phyloP scores from a whole-genome alignment of 2,888 invertebrate genomes.

The Dryadula phaetusa region DNA sequence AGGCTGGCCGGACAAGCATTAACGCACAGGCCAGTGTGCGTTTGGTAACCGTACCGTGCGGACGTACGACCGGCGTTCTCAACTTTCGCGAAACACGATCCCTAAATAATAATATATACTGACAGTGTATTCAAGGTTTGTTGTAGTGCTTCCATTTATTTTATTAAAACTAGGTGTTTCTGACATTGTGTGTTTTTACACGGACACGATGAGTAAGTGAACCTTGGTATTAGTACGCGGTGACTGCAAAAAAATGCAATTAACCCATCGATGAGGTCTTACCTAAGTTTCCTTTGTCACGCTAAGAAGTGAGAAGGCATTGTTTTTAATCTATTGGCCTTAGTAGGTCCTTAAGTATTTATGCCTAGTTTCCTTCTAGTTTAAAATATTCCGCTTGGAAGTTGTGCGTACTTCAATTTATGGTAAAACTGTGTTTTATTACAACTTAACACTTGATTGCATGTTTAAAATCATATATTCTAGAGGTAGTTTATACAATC shows the following conservation, averaged over 20 bases:
- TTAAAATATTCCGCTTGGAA: constrained; percentile 48
- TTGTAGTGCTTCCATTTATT: constrained; percentile 62
- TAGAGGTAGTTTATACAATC: neutral
- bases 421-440: constrained; percentile 22
- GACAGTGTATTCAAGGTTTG: constrained; percentile 66
- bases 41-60: constrained; percentile 67
- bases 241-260: constrained; percentile 80
- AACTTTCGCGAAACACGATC: constrained; percentile 79
- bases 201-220: constrained; percentile 72
- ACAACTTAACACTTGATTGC: neutral
- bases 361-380: constrained; percentile 56
- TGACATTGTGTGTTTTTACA: constrained; percentile 8
- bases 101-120: constrained; percentile 55
- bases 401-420: constrained; percentile 30
- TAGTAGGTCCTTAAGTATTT: constrained; percentile 59
- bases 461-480: neutral
- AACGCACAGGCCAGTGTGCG: constrained; percentile 70
- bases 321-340: constrained; percentile 76
- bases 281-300: constrained; percentile 80
- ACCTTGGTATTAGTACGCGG: constrained; percentile 77
- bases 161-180: constrained; percentile 6
- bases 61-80: constrained; percentile 74
- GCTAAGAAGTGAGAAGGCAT: constrained; percentile 65
- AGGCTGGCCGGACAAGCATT: constrained; percentile 62
- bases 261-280: constrained; percentile 71